These are phyloP conservation scores for Glyphotaelius pellucidus DNA, from an alignment of 2,888 invertebrate species.

Conservation along the genomic window DNA sequence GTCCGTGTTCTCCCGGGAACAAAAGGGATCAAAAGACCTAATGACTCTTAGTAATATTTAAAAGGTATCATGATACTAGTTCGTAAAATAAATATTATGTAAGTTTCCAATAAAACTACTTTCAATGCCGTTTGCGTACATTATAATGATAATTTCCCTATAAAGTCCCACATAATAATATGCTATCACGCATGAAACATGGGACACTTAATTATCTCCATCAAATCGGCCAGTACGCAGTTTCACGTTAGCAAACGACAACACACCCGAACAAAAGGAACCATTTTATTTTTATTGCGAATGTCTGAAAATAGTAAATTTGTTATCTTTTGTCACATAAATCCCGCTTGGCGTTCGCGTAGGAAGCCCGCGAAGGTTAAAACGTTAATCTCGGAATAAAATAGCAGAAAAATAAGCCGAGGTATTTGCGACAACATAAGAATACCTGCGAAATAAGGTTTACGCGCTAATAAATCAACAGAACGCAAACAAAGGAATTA, in stretches of 20 bases:
- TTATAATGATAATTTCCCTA: neutral
- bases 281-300: neutral
- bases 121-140: neutral
- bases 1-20: too few relatives aligned
- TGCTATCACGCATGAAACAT: neutral
- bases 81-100: neutral
- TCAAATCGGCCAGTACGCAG: neutral
- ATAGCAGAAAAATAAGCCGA: neutral
- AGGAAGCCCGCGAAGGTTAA: neutral
- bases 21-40: too few relatives aligned
- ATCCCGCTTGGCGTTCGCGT: neutral
- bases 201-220: neutral
- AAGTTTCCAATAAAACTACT: neutral
- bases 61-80: too few relatives aligned
- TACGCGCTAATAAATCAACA: conserved; percentile 3
- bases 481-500: conserved; percentile 24
- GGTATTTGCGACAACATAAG: neutral
- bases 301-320: neutral
- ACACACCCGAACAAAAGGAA: neutral
- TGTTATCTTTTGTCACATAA: neutral
- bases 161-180: neutral
- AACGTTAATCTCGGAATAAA: neutral
- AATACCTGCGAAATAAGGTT: neutral
- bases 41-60: too few relatives aligned
- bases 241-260: neutral